Evolutionary conservation across 30 jellyfish, hydroid and myxozoan species (phyloP).

Genomic region (Rhopilema esculentum): DNA sequence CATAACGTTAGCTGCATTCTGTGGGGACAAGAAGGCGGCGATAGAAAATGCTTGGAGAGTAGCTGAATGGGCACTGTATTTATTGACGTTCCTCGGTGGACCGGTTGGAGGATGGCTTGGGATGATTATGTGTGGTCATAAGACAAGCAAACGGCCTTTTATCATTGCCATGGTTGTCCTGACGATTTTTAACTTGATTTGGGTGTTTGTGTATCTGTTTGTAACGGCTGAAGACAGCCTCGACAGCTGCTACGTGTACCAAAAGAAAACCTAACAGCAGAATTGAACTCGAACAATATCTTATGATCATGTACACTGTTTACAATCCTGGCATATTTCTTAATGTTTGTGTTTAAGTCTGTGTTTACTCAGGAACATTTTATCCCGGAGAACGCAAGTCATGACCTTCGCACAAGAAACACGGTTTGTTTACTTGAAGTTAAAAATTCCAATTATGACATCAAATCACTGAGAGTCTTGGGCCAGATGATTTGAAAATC

Average conservation of each 20-base stretch:
- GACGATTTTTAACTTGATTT: not conserved
- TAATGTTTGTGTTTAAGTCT: too few species aligned
- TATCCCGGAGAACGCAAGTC: too few species aligned
- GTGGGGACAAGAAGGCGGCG: constrained; percentile 12
- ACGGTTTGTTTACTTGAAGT: too few species aligned
- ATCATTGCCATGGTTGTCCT: not conserved
- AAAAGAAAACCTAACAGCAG: too few species aligned
- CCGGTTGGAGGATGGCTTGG: constrained; percentile 54
- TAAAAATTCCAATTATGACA: too few species aligned
- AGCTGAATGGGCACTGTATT: constrained; percentile 6
- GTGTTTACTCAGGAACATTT: too few species aligned
- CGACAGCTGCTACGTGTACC: not conserved
- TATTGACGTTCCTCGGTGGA: constrained; percentile 31
- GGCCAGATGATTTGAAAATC: too few species aligned
- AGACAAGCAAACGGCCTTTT: constrained; percentile 3
- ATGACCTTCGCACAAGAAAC: too few species aligned
- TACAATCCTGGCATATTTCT: too few species aligned
- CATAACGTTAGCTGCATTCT: constrained; percentile 9
- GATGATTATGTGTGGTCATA: not conserved
- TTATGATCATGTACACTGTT: too few species aligned
- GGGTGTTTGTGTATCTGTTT: not conserved
- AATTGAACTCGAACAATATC: too few species aligned
- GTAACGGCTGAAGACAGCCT: not conserved
- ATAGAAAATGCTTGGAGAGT: constrained; percentile 25
- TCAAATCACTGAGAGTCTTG: too few species aligned